Conservation (phyloP, 2,113 vertebrate species). For the Platycercus adscitus region DNA sequence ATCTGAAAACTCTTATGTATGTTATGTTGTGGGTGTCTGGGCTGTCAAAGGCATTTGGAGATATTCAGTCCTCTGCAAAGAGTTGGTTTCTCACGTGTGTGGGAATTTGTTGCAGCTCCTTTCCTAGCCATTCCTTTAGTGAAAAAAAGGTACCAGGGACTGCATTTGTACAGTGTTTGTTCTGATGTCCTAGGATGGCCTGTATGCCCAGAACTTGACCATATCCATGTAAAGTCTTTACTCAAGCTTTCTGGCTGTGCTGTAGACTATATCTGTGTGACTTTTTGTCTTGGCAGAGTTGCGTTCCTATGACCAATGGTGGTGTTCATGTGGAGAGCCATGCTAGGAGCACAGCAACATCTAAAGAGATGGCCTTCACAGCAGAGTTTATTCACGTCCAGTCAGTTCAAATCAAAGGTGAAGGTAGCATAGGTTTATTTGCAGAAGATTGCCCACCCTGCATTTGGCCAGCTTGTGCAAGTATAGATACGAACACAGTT, state of each 20-base stretch:
- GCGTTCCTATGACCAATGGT: background rate
- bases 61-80: background rate
- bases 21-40: background rate
- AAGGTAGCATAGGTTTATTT: background rate
- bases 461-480: background rate
- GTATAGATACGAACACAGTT: background rate
- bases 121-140: background rate
- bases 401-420: background rate
- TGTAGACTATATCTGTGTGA: accelerated
- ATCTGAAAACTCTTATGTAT: background rate
- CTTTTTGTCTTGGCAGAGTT: background rate
- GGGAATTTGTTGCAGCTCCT: background rate
- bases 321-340: background rate
- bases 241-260: background rate
- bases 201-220: background rate
- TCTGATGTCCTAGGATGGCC: background rate
- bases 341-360: background rate
- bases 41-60: background rate
- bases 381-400: background rate
- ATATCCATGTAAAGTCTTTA: accelerated
- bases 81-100: accelerated
- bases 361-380: background rate
- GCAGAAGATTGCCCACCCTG: background rate
- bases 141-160: background rate
- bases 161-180: background rate